These are phyloP conservation scores for Pocillopora damicornis DNA, from an alignment of 64 coral and sea anemone genomes.

Conservation along the genomic window DNA sequence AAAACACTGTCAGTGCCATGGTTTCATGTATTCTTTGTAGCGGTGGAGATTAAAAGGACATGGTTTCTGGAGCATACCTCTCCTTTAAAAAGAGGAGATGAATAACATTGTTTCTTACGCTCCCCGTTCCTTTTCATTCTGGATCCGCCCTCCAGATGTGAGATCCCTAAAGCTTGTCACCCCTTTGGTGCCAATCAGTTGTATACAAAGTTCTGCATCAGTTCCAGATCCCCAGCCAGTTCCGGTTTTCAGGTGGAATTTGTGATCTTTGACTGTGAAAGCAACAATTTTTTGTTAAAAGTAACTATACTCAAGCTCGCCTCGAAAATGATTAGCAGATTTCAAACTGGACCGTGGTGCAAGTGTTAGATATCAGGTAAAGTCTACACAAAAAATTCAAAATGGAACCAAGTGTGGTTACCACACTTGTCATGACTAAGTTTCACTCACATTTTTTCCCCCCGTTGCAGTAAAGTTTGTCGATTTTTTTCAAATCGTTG, in stretches of 20 bases:
- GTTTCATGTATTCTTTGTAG: too few species aligned
- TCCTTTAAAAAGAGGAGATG: too few species aligned
- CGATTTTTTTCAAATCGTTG: slow-evolving; percentile 1
- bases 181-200: background rate
- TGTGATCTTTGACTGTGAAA: background rate
- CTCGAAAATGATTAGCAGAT: too few species aligned
- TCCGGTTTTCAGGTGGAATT: background rate
- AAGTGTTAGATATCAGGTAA: too few species aligned
- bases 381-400: too few species aligned
- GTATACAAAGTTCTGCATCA: background rate
- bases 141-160: slow-evolving; percentile 3
- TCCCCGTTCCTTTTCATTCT: slow-evolving; percentile 10
- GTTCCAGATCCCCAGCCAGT: background rate
- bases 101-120: background rate
- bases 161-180: background rate
- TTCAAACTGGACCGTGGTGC: too few species aligned
- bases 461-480: background rate
- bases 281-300: too few species aligned
- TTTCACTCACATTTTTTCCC: background rate
- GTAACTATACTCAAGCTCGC: too few species aligned
- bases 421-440: background rate
- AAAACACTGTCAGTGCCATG: too few species aligned
- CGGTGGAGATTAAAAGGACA: too few species aligned
- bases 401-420: too few species aligned
- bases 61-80: too few species aligned